Percentiles rank a stretch among this genome's conserved stretches.
Conservation (phyloP, 2,797 vertebrate species). For the Echeneis naucrates region DNA sequence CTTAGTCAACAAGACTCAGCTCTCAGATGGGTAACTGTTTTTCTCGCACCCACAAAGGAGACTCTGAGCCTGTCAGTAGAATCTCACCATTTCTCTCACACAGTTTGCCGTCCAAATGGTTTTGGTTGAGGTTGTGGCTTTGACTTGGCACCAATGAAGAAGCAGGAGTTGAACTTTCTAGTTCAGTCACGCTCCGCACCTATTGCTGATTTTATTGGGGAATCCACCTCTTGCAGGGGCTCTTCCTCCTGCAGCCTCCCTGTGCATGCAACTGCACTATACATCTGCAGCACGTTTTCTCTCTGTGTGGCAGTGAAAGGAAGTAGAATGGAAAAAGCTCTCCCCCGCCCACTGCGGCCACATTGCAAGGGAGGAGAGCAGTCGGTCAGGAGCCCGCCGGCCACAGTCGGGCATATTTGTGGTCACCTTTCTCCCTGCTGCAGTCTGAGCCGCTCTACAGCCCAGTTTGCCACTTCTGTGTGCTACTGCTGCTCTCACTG, state of each 20-base stretch:
- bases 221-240: constrained; percentile 31
- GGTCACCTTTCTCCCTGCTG: constrained; percentile 77
- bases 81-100: background rate
- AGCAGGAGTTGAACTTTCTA: constrained; percentile 3
- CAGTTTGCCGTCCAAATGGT: background rate
- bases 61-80: background rate
- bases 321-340: constrained; percentile 83
- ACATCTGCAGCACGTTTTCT: constrained; percentile 83
- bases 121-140: constrained; percentile 7
- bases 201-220: constrained; percentile 24
- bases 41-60: background rate
- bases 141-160: background rate
- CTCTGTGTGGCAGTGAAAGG: constrained; percentile 74
- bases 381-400: constrained; percentile 84
- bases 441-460: constrained; percentile 62
- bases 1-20: constrained; percentile 1
- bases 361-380: constrained; percentile 81
- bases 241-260: constrained; percentile 19
- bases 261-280: constrained; percentile 29
- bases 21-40: background rate
- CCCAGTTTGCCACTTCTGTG: constrained; percentile 37
- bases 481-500: constrained; percentile 23
- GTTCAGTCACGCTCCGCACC: background rate
- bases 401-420: constrained; percentile 86
- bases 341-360: constrained; percentile 74